Evolutionary conservation across 2,888 invertebrate genomes (phyloP), one percentile per base, ranked within the genome.

Genomic region (Alsophila aescularia): DNA sequence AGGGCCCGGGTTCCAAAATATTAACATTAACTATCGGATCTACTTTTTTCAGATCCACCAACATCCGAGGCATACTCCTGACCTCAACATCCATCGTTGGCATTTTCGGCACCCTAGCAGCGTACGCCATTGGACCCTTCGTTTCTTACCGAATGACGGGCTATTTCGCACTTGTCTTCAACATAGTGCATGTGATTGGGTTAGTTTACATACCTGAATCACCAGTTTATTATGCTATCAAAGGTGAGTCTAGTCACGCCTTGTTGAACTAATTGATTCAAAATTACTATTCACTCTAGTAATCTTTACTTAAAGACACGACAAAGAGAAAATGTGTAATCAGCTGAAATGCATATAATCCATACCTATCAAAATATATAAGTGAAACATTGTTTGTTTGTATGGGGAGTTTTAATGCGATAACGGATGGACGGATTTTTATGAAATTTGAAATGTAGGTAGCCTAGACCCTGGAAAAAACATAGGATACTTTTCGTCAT

Each of bases 141-240:
- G 48, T 75, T 1, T 65, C 77, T 0, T 81, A 73, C 24, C 37
- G 16, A 2, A 60, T 60, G 2, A 75, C 75, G 0, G 77, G 77
- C 0, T 79, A 76, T 41, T 59, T 79, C 3, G 72, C 66, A 0
- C 27, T 77, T 2, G 49, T 53, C 0, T 50, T 79, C 5, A 73
- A 72, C 29, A 53, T 77, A 3, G 35, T 75, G 0, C 74, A 78
- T 21, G 53, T 76, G 2, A 58, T 73, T n/a, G 75, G 77, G 0
- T 69, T 79, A 7, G 41, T 68, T 1, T 79, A 71, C 10, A 73
- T 80, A 62, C 79, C 79, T 0, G 79, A 80, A 36, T 77, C 79
- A 0, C 79, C 80, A 0, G 74, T 79, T 1, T 80, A 70, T 52
- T 75, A 73, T 43, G 78, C 75, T 45, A 78, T 80, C 16, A 78